phyloP scores from a whole-genome alignment of 2,797 vertebrate species.

The Meriones psammophilus region DNA sequence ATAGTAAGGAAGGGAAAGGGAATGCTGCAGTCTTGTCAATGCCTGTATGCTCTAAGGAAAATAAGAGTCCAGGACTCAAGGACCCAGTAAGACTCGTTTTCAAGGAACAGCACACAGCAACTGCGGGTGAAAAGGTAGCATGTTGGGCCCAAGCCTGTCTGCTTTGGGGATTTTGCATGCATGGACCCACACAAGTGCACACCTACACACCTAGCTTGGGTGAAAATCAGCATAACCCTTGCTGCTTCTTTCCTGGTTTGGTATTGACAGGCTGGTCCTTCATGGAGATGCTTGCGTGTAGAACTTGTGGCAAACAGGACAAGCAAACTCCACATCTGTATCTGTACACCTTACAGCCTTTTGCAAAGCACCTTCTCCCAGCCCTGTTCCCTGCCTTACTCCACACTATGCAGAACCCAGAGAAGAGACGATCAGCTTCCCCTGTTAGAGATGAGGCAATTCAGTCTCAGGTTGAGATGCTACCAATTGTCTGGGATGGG shows the following conservation, averaged over 20 bases:
- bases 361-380: background rate
- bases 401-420: background rate
- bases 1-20: slow-evolving; percentile 52
- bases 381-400: background rate
- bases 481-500: background rate
- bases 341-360: background rate
- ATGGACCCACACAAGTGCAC: too few species aligned
- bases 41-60: background rate
- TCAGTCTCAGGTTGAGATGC: background rate
- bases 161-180: background rate
- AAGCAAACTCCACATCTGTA: background rate
- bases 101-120: background rate
- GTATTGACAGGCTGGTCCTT: background rate
- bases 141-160: background rate
- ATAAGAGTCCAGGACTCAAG: background rate
- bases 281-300: background rate
- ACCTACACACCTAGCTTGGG: background rate
- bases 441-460: background rate
- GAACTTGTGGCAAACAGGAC: background rate
- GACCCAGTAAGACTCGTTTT: background rate
- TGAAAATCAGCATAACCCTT: background rate
- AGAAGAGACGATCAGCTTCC: background rate
- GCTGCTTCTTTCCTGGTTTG: background rate
- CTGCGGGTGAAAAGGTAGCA: background rate
- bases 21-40: background rate